Evolutionary conservation across 2,888 invertebrate species (phyloP), one percentile per base, ranked within the genome.

Genomic region (Drosophila mulleri): DNA sequence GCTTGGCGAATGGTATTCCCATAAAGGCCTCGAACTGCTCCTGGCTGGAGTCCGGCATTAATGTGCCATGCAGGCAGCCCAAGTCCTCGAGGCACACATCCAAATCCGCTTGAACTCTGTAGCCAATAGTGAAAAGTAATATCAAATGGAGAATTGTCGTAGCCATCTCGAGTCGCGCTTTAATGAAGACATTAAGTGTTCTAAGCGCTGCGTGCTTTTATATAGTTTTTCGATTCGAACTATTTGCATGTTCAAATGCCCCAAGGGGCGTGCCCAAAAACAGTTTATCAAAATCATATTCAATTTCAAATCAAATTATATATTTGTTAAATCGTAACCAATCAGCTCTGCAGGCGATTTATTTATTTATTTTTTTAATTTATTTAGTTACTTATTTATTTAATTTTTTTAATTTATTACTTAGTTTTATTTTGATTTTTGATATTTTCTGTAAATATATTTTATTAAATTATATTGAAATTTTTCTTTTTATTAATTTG

Each of bases 1-100:
- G 92, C 69, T 88, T 72, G 2, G 91, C 93, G 74, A 74, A 93
- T 3, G 93, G 93, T 18, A 93, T 88, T 26, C 92, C 93, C 71
- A 92, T 65, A 61, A 92, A 93, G n/a, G 89, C 92, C 56, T 92
- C 91, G 73, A 88, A 92, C 0, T 78, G 66, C 5, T 78, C 76
- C n/a, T 37, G 78, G n/a, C 79, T 75, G 67, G 78, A 89, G 12
- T 91, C 91, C 12, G 87, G 80, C 87, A 85, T 84, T 6, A 73
- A 47, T 0, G 58, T 85, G 3, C 92, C 92, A 39, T 73, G 66
- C 12, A 92, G n/a, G 42, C 91, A 92, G 2, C 91, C 91, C 50
- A 84, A 37, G 0, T 81, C 76, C 37, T 83, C 47, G 0, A 91
- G 45, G 37, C 91, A 91, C n/a, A 92, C 85, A 48, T 83, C 79